Base-by-base conservation (phyloP, 2,888 invertebrate species). In the Neoitamus cyanurus region DNA sequence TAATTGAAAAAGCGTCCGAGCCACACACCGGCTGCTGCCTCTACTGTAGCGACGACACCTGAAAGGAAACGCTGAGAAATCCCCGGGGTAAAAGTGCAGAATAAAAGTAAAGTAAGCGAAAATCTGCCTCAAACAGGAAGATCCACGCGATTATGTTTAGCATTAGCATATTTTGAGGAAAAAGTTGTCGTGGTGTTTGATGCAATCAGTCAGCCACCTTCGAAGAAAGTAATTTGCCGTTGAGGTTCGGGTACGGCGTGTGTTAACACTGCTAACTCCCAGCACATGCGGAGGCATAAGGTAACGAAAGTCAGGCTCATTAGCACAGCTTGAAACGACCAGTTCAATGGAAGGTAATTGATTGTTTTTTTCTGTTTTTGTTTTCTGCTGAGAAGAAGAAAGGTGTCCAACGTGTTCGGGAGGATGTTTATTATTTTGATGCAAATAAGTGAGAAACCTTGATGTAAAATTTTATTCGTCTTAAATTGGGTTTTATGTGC, bases 151-250 rank as follows among this genome's bases (percentile, higher is more conserved):
- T 15, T 34, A 42, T 75, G 28, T 75, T 37, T 75, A 73, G 25
- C 9, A 58, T 70, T 70, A 70, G 42, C 75, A 75, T 42, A 75
- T 42, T 75, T 75, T 75, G 13, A 25, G 20, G 25, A 75, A 37
- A 75, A 75, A 75, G 42, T 42, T 42, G 25, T 37, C 75, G 58
- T 34, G 34, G 25, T 13, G 37, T 28, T 75, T 34, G 36, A 31
- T 73, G 37, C 20, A 20, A 73, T 70, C 30, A 70, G 31, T 70
- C 34, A 58, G 73, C 15, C 42, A 75, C 75, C 75, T 75, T 37
- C 28, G 42, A 75, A 75, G 75, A 75, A 75, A 75, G 75, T 75
- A 75, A 75, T 75, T 20, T 25, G 11, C 36, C 7, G 68, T 13
- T 3, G 25, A 37, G 20, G 20, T 25, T 37, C 34, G 11, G 30